Percentiles rank a stretch among this genome's conserved stretches.
Evolutionary conservation across 2,113 vertebrate genomes (phyloP).

Genomic region (Platysteira castanea): DNA sequence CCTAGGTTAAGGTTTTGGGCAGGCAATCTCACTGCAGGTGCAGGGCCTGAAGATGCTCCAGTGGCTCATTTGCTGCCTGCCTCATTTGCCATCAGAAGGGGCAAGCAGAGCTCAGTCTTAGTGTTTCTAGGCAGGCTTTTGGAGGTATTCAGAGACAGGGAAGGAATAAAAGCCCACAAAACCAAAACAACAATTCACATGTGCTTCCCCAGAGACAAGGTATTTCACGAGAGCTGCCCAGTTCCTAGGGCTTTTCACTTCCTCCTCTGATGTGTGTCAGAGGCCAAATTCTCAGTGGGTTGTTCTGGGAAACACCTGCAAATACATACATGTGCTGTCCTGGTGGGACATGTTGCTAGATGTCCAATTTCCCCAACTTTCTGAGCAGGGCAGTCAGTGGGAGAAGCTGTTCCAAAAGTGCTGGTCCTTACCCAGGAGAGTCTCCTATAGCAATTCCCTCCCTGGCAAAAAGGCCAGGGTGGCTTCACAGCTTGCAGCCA

Average conservation of each 20-base stretch:
- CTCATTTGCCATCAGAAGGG: background rate
- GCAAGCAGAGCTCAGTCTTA: background rate
- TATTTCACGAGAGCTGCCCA: background rate
- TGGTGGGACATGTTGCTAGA: background rate
- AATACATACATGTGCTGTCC: background rate
- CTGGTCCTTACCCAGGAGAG: constrained; percentile 3
- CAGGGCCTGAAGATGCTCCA: background rate
- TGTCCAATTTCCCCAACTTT: background rate
- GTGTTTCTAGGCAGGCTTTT: constrained; percentile 35
- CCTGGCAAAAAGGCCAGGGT: constrained; percentile 28
- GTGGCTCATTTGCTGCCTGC: constrained; percentile 9
- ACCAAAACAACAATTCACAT: background rate
- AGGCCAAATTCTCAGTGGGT: background rate
- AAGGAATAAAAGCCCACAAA: background rate
- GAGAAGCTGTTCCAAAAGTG: constrained; percentile 19
- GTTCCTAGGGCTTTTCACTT: background rate
- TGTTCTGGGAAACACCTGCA: background rate
- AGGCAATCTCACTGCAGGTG: background rate
- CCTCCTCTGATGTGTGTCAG: background rate
- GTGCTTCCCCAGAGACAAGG: background rate
- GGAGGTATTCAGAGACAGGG: constrained; percentile 31
- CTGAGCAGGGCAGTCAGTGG: background rate
- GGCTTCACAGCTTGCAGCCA: constrained; percentile 72
- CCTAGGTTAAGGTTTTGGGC: background rate
- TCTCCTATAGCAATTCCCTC: constrained; percentile 41